phyloP scores from a whole-genome alignment of 2,797 vertebrate genomes.

The Rachycentron canadum region DNA sequence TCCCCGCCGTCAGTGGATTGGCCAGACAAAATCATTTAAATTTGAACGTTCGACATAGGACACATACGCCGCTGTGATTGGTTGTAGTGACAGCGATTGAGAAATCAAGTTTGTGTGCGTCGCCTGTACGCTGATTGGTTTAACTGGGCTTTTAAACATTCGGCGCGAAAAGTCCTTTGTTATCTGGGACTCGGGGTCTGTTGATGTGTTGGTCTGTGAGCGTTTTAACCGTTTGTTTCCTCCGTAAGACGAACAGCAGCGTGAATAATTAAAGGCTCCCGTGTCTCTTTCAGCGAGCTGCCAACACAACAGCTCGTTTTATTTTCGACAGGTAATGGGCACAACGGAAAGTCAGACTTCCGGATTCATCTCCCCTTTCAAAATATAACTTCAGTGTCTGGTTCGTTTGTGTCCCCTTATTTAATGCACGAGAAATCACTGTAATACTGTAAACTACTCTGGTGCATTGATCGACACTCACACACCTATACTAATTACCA shows the following conservation, averaged over 20 bases:
- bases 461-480: no score
- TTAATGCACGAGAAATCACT: background rate
- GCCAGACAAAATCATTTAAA: conserved; percentile 29
- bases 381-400: background rate
- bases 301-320: background rate
- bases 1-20: conserved; percentile 57
- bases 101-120: background rate
- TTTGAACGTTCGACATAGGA: conserved; percentile 46
- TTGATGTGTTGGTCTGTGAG: background rate
- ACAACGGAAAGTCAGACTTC: background rate
- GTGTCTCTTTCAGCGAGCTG: background rate
- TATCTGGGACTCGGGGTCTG: conserved; percentile 10
- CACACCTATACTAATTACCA: no score
- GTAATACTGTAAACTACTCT: no score
- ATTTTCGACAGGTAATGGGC: no score
- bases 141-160: conserved; percentile 73
- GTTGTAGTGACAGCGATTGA: fast-evolving
- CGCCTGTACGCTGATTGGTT: conserved; percentile 57
- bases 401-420: background rate
- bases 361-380: background rate
- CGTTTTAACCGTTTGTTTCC: conserved; percentile 22
- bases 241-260: background rate
- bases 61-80: conserved; percentile 36
- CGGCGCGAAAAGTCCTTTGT: conserved; percentile 79
- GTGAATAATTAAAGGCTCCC: background rate